phyloP scores from a whole-genome alignment of 2,113 vertebrate genomes.

The Pithys albifrons region DNA sequence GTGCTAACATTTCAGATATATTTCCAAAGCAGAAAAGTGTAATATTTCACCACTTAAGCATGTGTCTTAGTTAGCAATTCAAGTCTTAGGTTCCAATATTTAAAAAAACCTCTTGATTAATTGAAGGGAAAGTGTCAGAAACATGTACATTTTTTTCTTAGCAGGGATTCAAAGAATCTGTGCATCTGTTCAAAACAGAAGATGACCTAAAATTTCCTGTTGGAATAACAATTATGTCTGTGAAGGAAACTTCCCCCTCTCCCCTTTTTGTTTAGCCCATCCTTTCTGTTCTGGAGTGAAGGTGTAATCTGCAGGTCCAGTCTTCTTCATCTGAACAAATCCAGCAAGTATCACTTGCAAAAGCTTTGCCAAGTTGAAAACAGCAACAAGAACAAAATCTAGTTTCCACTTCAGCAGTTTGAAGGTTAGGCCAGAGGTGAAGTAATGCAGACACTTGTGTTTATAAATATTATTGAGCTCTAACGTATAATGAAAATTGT shows the following conservation, averaged over 20 bases:
- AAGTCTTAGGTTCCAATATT: constrained; percentile 54
- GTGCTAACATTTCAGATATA: constrained; percentile 25
- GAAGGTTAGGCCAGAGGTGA: constrained; percentile 69
- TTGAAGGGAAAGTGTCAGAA: constrained; percentile 64
- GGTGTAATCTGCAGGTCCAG: constrained; percentile 54
- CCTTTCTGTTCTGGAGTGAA: constrained; percentile 41
- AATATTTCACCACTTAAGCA: constrained; percentile 43
- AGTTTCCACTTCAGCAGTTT: constrained; percentile 69
- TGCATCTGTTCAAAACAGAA: constrained; percentile 52
- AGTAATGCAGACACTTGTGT: constrained; percentile 55
- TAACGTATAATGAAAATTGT: constrained; percentile 53
- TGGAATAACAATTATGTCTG: constrained; percentile 46
- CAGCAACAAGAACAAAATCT: constrained; percentile 44
- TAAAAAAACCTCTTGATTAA: constrained; percentile 62
- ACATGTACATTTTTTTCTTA: constrained; percentile 37
- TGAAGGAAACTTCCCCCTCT: constrained; percentile 17
- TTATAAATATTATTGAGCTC: constrained; percentile 72
- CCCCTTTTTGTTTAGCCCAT: not conserved
- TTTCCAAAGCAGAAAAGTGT: constrained; percentile 44
- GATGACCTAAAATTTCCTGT: constrained; percentile 41
- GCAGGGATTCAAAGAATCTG: constrained; percentile 49
- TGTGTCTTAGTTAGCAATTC: constrained; percentile 42
- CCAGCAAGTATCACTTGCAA: constrained; percentile 36
- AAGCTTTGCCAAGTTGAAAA: constrained; percentile 47
- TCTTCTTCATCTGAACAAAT: constrained; percentile 55